Evolutionary conservation across 2,888 invertebrate genomes (phyloP).

Genomic region (Spilosoma lubricipeda): DNA sequence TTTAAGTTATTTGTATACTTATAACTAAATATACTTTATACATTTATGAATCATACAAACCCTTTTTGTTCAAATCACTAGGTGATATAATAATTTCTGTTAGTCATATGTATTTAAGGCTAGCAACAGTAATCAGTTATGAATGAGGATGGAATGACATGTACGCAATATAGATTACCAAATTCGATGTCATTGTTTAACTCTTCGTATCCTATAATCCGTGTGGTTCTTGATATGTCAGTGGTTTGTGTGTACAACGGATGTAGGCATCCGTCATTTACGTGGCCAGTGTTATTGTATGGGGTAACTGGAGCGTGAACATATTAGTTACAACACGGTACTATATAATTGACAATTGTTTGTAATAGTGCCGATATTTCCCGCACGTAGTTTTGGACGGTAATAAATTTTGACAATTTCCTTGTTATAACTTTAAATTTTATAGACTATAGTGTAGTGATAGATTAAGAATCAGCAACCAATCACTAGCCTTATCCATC

Average conservation of each 20-base stretch:
- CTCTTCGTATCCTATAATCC: slow-evolving; percentile 48
- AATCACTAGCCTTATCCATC: too few relatives aligned
- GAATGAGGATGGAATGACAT: slow-evolving; percentile 10
- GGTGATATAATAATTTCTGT: background rate
- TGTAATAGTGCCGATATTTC: slow-evolving; percentile 18
- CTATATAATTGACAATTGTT: slow-evolving; percentile 52
- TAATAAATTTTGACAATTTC: background rate
- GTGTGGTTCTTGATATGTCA: slow-evolving; percentile 45
- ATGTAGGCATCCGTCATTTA: slow-evolving; percentile 74
- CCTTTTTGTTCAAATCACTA: background rate
- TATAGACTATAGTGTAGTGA: background rate
- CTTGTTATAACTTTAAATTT: background rate
- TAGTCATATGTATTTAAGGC: background rate
- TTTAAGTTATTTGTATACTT: background rate
- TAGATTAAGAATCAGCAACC: too few relatives aligned
- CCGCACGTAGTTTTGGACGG: background rate
- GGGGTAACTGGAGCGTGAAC: slow-evolving; percentile 70
- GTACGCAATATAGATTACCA: slow-evolving; percentile 21
- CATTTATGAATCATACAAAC: background rate
- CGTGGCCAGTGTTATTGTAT: slow-evolving; percentile 65
- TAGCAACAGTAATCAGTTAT: slow-evolving; percentile 3
- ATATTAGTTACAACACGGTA: slow-evolving; percentile 57
- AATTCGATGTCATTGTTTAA: slow-evolving; percentile 37
- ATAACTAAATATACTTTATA: too few relatives aligned
- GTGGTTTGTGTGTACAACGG: slow-evolving; percentile 67